Evolutionary conservation across 2,797 vertebrate genomes (phyloP).

Genomic region (Pterois miles): DNA sequence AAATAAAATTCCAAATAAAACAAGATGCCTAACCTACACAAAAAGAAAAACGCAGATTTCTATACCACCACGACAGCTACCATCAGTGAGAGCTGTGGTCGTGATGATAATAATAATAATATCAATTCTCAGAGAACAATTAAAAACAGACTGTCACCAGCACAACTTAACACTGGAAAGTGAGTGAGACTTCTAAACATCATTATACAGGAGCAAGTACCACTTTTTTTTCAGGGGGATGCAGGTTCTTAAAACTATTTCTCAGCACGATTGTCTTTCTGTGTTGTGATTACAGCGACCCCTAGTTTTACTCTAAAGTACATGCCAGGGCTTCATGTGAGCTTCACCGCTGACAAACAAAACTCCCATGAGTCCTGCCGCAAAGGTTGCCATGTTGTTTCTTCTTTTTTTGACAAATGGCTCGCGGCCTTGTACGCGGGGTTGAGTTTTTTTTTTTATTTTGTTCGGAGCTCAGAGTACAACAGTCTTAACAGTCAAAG

Average conservation of each 20-base stretch:
- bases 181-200: conserved; percentile 87
- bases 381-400: conserved; percentile 5
- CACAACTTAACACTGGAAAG: conserved; percentile 92
- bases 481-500: conserved; percentile 75
- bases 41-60: conserved; percentile 70
- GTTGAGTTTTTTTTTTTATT: conserved; percentile 30
- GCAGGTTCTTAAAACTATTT: conserved; percentile 58
- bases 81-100: conserved; percentile 69
- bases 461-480: conserved; percentile 76
- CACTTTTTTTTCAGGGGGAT: background rate
- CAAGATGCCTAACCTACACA: conserved; percentile 81
- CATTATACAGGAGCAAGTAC: conserved; percentile 84
- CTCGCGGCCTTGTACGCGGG: background rate
- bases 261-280: conserved; percentile 89
- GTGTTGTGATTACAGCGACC: conserved; percentile 73
- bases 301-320: conserved; percentile 58
- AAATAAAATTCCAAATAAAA: conserved; percentile 82
- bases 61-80: conserved; percentile 79
- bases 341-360: background rate
- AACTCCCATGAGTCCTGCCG: background rate
- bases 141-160: conserved; percentile 91
- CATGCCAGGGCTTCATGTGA: conserved; percentile 35
- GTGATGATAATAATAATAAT: conserved; percentile 72
- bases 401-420: conserved; percentile 15
- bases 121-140: conserved; percentile 74